Percentiles rank a stretch among this genome's conserved stretches.
phyloP scores from a whole-genome alignment of 1,140 invertebrate species.

The Drosophila cardini region DNA sequence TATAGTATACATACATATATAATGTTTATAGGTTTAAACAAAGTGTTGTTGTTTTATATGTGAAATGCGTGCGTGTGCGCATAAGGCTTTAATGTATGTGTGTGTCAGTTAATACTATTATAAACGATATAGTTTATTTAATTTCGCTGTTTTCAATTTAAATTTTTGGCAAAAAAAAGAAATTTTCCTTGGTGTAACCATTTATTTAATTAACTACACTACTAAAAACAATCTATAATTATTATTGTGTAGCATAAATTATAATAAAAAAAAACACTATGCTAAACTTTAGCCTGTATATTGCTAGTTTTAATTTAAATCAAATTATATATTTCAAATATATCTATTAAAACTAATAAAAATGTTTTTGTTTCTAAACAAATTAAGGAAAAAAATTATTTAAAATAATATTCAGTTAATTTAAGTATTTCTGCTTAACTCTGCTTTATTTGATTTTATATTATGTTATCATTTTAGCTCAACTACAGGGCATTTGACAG shows the following conservation, averaged over 20 bases:
- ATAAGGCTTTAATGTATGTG: conserved; percentile 46
- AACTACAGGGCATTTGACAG: conserved; percentile 2
- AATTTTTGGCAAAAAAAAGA: conserved; percentile 33
- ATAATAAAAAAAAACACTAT: conserved; percentile 53
- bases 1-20: conserved; percentile 47
- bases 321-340: conserved; percentile 81
- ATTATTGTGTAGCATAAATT: conserved; percentile 68
- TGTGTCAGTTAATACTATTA: conserved; percentile 50
- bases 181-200: conserved; percentile 55
- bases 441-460: no score
- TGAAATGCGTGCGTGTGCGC: conserved; percentile 12
- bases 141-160: conserved; percentile 32
- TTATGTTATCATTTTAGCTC: no score
- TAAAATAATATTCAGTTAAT: no score
- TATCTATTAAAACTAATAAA: conserved; percentile 54
- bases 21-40: conserved; percentile 58
- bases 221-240: conserved; percentile 25
- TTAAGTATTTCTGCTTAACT: no score
- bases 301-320: conserved; percentile 79
- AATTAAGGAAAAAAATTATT: no score
- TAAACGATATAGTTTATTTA: conserved; percentile 28
- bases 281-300: conserved; percentile 66
- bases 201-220: conserved; percentile 46
- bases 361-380: conserved; percentile 2
- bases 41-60: conserved; percentile 67